phyloP scores from a whole-genome alignment of 92 coral and sea anemone genomes.

The Muricea muricata region DNA sequence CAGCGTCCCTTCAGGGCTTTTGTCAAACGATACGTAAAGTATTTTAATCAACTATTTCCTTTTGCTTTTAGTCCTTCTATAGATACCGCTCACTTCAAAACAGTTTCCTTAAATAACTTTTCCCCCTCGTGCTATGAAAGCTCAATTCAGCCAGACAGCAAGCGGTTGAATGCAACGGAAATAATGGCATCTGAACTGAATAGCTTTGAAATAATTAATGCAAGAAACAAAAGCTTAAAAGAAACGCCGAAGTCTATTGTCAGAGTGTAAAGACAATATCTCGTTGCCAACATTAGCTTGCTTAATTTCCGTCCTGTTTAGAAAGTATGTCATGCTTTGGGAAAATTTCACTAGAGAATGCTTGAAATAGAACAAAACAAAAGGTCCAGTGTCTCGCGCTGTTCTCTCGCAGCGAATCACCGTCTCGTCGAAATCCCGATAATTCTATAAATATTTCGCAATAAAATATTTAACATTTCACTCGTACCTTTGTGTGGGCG shows the following conservation, averaged over 20 bases:
- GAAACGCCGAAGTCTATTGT: constrained; percentile 42
- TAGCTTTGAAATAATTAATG: constrained; percentile 42
- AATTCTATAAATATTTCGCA: constrained; percentile 18
- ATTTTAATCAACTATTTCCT: neutral
- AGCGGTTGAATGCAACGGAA: constrained; percentile 40
- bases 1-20: constrained; percentile 22
- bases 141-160: neutral
- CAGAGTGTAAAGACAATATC: constrained; percentile 3
- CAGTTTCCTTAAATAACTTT: neutral
- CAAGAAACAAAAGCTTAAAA: constrained; percentile 39
- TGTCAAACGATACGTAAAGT: constrained; percentile 2
- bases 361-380: constrained; percentile 30
- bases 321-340: neutral
- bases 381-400: neutral
- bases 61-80: neutral
- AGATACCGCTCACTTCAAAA: neutral
- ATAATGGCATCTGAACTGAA: constrained; percentile 37
- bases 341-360: neutral
- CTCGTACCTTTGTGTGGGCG: constrained; percentile 29
- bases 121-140: constrained; percentile 29
- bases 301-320: constrained; percentile 32
- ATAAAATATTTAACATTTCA: constrained; percentile 34
- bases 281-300: constrained; percentile 16
- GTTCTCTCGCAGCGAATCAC: constrained; percentile 3
- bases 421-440: neutral